Conservation (phyloP, 2,888 invertebrate genomes). For the Polietes domitor region DNA sequence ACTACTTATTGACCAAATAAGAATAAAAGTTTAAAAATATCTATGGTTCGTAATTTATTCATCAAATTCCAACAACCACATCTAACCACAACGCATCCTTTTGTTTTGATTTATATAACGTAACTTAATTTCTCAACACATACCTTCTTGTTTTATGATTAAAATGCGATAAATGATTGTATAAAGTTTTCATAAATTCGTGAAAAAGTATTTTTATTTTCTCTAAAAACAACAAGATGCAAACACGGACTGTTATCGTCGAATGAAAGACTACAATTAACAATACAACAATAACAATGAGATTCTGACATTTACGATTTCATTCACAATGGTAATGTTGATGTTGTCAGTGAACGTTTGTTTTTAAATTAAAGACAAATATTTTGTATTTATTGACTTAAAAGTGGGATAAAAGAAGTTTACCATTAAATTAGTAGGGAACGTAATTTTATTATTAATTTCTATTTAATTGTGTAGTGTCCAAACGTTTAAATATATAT, state of each 20-base stretch:
- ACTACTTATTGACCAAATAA: too few species aligned
- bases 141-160: not conserved
- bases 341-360: not conserved
- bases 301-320: constrained; percentile 49
- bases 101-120: too few species aligned
- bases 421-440: too few species aligned
- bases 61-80: too few species aligned
- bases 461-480: too few species aligned
- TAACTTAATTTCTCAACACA: not conserved
- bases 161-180: not conserved
- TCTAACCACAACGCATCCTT: too few species aligned
- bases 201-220: not conserved
- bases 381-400: too few species aligned
- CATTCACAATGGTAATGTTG: constrained; percentile 36
- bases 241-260: constrained; percentile 11
- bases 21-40: not conserved
- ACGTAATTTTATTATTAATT: too few species aligned
- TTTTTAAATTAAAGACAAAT: too few species aligned
- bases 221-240: not conserved
- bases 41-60: not conserved
- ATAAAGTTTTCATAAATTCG: not conserved
- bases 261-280: constrained; percentile 14
- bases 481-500: too few species aligned
- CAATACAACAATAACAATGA: constrained; percentile 35
- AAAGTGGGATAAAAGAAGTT: too few species aligned